These are phyloP conservation scores for Chelidonichthys spinosus DNA, from an alignment of 2,797 vertebrate genomes.

Conservation along the genomic window DNA sequence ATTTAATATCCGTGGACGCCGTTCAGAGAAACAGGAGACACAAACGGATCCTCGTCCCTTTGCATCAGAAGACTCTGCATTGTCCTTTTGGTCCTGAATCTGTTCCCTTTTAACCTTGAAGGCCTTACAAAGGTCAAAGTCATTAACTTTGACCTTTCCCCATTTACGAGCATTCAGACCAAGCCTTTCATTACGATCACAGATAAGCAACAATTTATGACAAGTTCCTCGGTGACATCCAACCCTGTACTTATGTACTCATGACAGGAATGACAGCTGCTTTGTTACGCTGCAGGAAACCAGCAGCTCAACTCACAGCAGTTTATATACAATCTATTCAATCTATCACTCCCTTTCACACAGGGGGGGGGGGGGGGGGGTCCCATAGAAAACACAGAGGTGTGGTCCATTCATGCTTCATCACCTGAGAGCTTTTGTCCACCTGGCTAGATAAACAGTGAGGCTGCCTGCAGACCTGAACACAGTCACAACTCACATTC, in stretches of 20 bases:
- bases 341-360: conserved; percentile 43
- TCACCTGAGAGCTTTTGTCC: conserved; percentile 56
- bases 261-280: conserved; percentile 27
- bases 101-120: conserved; percentile 28
- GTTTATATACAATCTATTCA: conserved; percentile 43
- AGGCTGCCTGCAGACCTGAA: conserved; percentile 9
- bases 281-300: conserved; percentile 36
- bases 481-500: too few species aligned
- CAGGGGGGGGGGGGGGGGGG: not conserved
- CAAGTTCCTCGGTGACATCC: conserved; percentile 10
- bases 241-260: conserved; percentile 10
- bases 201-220: conserved; percentile 30
- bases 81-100: conserved; percentile 31
- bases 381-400: conserved; percentile 46
- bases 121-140: not conserved
- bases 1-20: too few species aligned
- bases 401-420: conserved; percentile 62
- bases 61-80: not conserved
- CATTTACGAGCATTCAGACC: conserved; percentile 13
- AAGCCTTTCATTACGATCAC: conserved; percentile 8
- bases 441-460: conserved; percentile 51
- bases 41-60: not conserved
- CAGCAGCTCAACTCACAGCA: not conserved
- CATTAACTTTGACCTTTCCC: conserved; percentile 47
- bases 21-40: not conserved